Base-by-base conservation (phyloP, 2,797 vertebrate genomes). In the Periparus ater region DNA sequence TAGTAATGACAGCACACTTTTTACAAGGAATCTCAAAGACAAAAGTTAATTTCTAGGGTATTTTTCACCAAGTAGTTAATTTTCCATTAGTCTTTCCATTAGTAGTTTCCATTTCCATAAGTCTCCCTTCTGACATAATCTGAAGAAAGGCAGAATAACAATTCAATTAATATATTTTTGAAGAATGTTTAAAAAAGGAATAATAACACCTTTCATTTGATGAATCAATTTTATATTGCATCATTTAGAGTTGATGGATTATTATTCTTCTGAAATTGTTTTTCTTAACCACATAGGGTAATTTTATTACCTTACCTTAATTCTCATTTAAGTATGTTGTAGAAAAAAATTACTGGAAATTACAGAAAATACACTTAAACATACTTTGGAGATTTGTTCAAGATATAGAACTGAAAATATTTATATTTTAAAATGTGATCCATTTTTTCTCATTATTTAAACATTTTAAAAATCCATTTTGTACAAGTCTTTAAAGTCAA, bases 351-450 rank as follows among this genome's bases (percentile, higher is more conserved):
- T 60, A 34, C 21, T 73, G 16, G 4, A 58, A 71, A 9, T 36
- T 82, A 16, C 1, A 0, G 6, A 32, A 54, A 74, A 25, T 8
- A 40, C 2, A n/a, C 2, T 32, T 38, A 58, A n/a, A 5, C 5
- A 13, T 27, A 22, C 53, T 77, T 81, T 57, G 11, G 61, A 55
- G 7, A 58, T 45, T 61, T 74, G 0, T 74, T 81, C 19, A 66
- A 88, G 58, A 74, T 21, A 21, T 4, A 40, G 16, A 65, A 55
- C 1, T 16, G 18, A 63, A 91, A 80, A 54, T 32, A 7, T 30
- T 23, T 68, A 38, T n/a, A 19, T 27, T 4, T 36, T 40, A 38
- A 83, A 51, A 55, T 0, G 3, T 55, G 10, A 73, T 26, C 0
- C 7, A 66, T 10, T 36, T 58, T 87, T 66, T 66, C 15, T 76